Percentiles rank a stretch among this genome's conserved stretches.
phyloP scores from a whole-genome alignment of 2,797 vertebrate genomes.

The Gymnothorax reevesii region DNA sequence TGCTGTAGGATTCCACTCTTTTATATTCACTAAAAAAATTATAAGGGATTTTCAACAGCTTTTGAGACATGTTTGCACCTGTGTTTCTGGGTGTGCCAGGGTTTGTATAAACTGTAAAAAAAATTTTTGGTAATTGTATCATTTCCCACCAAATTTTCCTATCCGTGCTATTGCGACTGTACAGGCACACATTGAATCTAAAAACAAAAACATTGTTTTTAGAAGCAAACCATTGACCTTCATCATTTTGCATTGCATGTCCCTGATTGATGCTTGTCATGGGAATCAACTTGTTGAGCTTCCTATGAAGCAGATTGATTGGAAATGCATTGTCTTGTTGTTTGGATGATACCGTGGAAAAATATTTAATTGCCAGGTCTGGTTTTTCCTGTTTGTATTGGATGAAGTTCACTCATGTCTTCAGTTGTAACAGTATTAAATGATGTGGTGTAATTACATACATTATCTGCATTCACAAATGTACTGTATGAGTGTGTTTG shows the following conservation, averaged over 20 bases:
- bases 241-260: not conserved
- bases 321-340: not conserved
- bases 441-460: not conserved
- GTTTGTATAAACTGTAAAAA: not conserved
- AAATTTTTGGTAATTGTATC: not conserved
- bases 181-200: not conserved
- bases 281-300: not conserved
- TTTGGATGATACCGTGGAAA: not conserved
- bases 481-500: not conserved
- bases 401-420: not conserved
- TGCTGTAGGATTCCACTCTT: not conserved
- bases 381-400: conserved; percentile 1
- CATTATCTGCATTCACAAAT: not conserved
- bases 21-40: not conserved
- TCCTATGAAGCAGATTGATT: not conserved
- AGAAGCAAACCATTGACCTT: not conserved
- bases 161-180: not conserved
- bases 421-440: not conserved
- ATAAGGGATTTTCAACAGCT: not conserved
- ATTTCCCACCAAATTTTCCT: not conserved
- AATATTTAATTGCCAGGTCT: not conserved
- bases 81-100: not conserved
- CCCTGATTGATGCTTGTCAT: not conserved
- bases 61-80: not conserved
- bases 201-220: not conserved